Evolutionary conservation across 2,888 invertebrate genomes (phyloP), one percentile per base, ranked within the genome.

Genomic region (Eupithecia vulgata): DNA sequence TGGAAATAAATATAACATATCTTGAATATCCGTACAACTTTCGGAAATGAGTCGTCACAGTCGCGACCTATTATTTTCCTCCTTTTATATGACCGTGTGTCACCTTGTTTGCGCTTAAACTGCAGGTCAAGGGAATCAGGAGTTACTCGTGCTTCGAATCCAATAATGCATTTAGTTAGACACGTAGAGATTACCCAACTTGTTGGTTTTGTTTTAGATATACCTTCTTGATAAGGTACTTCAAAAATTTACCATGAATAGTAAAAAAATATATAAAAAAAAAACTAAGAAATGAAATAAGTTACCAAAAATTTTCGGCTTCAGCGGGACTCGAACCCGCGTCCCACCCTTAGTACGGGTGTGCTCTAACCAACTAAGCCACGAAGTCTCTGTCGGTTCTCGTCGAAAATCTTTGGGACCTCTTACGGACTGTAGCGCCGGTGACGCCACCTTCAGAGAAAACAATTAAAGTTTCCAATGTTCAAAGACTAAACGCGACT

Each of bases 121-220:
- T 68, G 30, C 69, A 61, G 77, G 79, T 78, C 78, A 80, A 78
- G 79, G 78, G 30, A 70, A 71, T 48, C 70, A 45, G 66, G 72
- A 71, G 68, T 57, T 74, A 71, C 73, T 75, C 75, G 72, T 75
- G 78, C 67, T 48, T 71, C 48, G 75, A 79, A 78, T 78, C 72
- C 68, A 21, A 68, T 61, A 64, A 73, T 71, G 62, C 62, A 62
- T 68, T 64, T 64, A 64, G 72, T 34, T 66, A 57, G 69, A 62
- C 67, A 52, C 65, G 35, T 68, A 42, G 35, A 12, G 65, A 57
- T 69, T 69, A 42, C 67, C 21, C 45, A 72, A 74, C 71, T 35
- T 59, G 59, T 65, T 69, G n/a, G 21, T 34, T 21, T 52, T 21
- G 21, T 52, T 57, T 57, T 13, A 57, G 5, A 21, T 21, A n/a